Base-by-base conservation (phyloP, 2,797 vertebrate species). In the Iguana delicatissima region DNA sequence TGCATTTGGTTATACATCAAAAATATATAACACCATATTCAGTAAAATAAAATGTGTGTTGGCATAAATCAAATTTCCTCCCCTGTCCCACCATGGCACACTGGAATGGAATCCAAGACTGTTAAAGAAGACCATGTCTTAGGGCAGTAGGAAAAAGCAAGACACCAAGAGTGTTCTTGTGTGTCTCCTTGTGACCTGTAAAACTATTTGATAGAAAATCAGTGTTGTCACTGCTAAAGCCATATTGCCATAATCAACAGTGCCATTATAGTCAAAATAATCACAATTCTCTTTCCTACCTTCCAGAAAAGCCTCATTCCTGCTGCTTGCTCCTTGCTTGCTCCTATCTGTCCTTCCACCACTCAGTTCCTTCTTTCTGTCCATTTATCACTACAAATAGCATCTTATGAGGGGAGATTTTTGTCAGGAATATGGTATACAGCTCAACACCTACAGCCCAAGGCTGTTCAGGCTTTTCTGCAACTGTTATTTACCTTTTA, bases 1-100 rank as follows among this genome's bases (percentile, higher is more conserved):
- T 89, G 67, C 93, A 67, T 93, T 86, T 73, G 84, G 89, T 93
- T 93, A 94, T 95, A 94, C 92, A 95, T 93, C 84, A 95, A 95
- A 96, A 96, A 93, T 90, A 96, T 96, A 93, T 89, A 96, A 69
- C 79, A 86, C 90, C 85, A 91, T 89, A 89, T 96, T 95, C 94
- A 94, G 76, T 91, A 95, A 95, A 96, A 94, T 91, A 93, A 96
- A 95, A 81, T 91, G 72, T 84, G 42, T 91, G 91, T 92, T 89
- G 91, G 0, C 91, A 96, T 95, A 96, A 96, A 96, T 96, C 94
- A 95, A 88, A 88, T 86, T 74, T 86, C 62, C 18, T 92, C 24
- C 82, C 57, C 26, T 76, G 92, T 79, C 91, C 90, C 80, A 89
- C 87, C 57, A 38, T 92, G 85, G 89, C 67, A 84, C 84, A 79